Evolutionary conservation across 1,140 invertebrate species (phyloP), one percentile per base, ranked within the genome.

Genomic region (Marisa cornuarietis): DNA sequence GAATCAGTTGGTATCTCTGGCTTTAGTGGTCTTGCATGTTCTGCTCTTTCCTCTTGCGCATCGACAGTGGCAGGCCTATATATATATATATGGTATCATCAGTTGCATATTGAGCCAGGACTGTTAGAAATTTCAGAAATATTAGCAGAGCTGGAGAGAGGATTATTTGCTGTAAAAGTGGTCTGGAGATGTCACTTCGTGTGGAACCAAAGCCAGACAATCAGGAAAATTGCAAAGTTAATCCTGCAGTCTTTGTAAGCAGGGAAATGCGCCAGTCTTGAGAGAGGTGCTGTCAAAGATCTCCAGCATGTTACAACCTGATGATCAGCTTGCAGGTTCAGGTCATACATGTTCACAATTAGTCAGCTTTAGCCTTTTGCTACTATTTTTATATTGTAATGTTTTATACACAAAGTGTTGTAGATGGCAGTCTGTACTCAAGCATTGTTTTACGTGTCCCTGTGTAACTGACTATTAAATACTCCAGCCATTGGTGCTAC

Each of bases 401-500:
- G 26, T 68, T 68, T 24, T 68, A n/a, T 31, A 68, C 22, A 68
- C 65, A 18, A 63, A 63, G 62, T 68, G 22, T 68, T 68, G 22
- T 24, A 68, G 65, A 68, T 49, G 18, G 20, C 18, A 14, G 52
- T 52, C 71, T 73, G 26, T 13, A 49, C 58, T 18, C 31, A 65
- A 5, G 26, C 51, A 31, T 63, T 42, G 74, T n/a, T 76, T 73
- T 14, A 54, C 31, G n/a, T 72, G 31, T 49, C 54, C 73, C 73
- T 14, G n/a, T 75, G 24, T 63, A 63, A 51, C 49, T 76, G 31
- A 26, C 65, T 63, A 63, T 31, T 61, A 76, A 76, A 76, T 76
- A 76, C 74, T 76, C 74, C 52, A n/a, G 58, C n/a, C 65, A 9
- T 65, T 66, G 74, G 74, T 76, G 74, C 74, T 76, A 76, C 24